A percentile compares a stretch with the other conserved stretches of the same genome.
Conservation (phyloP, 2,888 invertebrate species). For the Uropetala carovei region DNA sequence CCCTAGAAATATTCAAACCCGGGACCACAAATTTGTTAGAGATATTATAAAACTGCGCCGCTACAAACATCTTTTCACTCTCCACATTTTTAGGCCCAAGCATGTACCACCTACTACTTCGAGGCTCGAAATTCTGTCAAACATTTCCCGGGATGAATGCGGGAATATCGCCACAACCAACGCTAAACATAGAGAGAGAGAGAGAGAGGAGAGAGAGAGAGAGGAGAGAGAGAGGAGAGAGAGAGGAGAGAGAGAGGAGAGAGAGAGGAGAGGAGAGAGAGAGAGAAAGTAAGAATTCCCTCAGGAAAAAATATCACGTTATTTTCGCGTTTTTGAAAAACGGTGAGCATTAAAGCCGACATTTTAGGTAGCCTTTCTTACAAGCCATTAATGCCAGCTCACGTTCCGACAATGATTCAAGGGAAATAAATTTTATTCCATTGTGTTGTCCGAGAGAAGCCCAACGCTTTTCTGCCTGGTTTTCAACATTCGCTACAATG, state of each 20-base stretch:
- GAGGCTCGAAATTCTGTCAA: too few relatives aligned
- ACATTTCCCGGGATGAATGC: too few relatives aligned
- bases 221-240: background rate
- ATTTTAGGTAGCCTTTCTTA: constrained; percentile 14
- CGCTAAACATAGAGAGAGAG: background rate
- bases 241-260: background rate
- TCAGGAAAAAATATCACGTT: background rate
- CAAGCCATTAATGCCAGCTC: constrained; percentile 24
- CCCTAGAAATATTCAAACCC: too few relatives aligned
- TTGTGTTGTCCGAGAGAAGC: constrained; percentile 29
- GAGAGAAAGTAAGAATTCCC: background rate
- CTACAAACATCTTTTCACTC: too few relatives aligned
- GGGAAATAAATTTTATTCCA: constrained; percentile 21
- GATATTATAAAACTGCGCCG: too few relatives aligned
- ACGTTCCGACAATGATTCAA: constrained; percentile 27
- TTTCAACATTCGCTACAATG: background rate
- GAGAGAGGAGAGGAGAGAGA: background rate
- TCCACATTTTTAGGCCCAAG: too few relatives aligned
- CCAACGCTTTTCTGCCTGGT: constrained; percentile 12
- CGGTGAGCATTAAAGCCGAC: constrained; percentile 4
- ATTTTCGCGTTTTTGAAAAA: constrained; percentile 3
- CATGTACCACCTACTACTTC: too few relatives aligned
- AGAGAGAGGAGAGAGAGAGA: background rate
- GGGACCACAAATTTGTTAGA: too few relatives aligned
- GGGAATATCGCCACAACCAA: too few relatives aligned